Percentiles rank a stretch among this genome's conserved stretches.
phyloP scores from a whole-genome alignment of 2,888 invertebrate genomes.

The Caenorhabditis sulstoni region DNA sequence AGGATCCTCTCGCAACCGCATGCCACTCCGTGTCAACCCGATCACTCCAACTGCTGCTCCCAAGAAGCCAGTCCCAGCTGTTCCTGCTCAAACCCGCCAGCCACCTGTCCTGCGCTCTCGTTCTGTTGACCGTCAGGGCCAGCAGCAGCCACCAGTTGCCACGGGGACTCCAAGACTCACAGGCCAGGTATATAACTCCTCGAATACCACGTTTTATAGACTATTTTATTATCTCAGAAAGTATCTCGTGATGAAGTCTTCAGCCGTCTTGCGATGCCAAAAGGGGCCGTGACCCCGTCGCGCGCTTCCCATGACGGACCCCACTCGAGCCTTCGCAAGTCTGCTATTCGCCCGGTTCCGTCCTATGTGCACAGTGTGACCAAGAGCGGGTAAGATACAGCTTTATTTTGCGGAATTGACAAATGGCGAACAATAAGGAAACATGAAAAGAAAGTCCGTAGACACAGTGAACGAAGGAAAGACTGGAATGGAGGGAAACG shows the following conservation, averaged over 20 bases:
- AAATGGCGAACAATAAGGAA: no score
- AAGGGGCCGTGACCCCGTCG: slow-evolving; percentile 19
- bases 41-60: slow-evolving; percentile 11
- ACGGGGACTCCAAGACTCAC: slow-evolving; percentile 13
- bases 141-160: slow-evolving; percentile 11
- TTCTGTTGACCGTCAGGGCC: slow-evolving; percentile 31
- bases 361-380: slow-evolving; percentile 37
- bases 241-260: slow-evolving; percentile 34
- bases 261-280: slow-evolving; percentile 48
- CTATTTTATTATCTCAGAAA: slow-evolving; percentile 25
- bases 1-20: slow-evolving; percentile 16
- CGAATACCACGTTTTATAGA: background rate
- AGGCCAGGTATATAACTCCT: background rate
- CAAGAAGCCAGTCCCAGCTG: slow-evolving; percentile 11
- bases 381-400: slow-evolving; percentile 31
- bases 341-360: slow-evolving; percentile 49
- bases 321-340: slow-evolving; percentile 22
- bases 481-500: no score
- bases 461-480: no score
- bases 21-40: slow-evolving; percentile 41
- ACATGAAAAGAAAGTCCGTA: no score
- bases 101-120: slow-evolving; percentile 14
- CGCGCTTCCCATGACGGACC: slow-evolving; percentile 28
- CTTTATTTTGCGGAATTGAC: no score
- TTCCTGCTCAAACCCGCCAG: slow-evolving; percentile 1